These are phyloP conservation scores for Fissipunctia ypsillon DNA, from an alignment of 2,888 invertebrate genomes.

Conservation along the genomic window DNA sequence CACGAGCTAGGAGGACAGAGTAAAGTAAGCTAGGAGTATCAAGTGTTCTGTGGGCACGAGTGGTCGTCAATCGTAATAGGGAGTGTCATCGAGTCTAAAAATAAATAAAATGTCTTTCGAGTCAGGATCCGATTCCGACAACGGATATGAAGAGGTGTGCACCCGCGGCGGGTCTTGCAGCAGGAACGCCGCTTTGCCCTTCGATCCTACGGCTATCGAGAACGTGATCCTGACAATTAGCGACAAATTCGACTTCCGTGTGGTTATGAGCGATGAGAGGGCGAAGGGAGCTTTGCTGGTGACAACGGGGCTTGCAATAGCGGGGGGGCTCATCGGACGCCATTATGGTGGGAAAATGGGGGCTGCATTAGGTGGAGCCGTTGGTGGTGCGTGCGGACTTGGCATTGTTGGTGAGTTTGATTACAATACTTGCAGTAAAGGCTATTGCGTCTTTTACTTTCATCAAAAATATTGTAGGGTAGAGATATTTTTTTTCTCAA, in stretches of 20 bases:
- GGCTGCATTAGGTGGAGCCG: conserved; percentile 82
- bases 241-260: conserved; percentile 84
- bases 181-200: conserved; percentile 73
- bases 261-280: conserved; percentile 76
- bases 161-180: conserved; percentile 33
- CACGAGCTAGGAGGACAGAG: no score
- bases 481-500: neutral
- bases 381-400: conserved; percentile 85
- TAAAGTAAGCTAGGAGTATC: no score
- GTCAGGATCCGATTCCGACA: conserved; percentile 71
- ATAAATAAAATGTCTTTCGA: conserved; percentile 40
- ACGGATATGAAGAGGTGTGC: conserved; percentile 46
- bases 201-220: conserved; percentile 79
- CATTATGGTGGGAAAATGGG: conserved; percentile 85
- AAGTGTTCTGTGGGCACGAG: no score
- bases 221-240: conserved; percentile 80
- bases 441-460: neutral
- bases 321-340: conserved; percentile 82
- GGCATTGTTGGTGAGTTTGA: conserved; percentile 81
- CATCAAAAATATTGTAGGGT: neutral
- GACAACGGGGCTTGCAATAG: conserved; percentile 82
- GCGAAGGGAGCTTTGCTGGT: conserved; percentile 77
- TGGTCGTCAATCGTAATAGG: neutral
- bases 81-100: no score
- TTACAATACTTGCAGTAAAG: neutral